Base-by-base conservation (phyloP, 2,113 vertebrate species). In the Stegastes partitus region DNA sequence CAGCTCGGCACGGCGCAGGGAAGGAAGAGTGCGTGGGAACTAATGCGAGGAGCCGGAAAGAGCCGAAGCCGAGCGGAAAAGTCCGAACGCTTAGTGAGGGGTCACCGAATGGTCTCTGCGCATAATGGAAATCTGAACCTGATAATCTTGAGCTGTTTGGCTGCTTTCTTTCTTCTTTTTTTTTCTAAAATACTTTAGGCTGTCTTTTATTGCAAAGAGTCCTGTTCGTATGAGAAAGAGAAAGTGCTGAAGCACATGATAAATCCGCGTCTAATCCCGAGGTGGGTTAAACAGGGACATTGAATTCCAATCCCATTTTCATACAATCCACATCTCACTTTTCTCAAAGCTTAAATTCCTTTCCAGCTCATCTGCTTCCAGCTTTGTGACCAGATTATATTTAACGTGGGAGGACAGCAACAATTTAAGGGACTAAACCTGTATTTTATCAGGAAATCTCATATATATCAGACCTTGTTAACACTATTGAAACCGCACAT, bases 21-120 rank as follows among this genome's bases (percentile, higher is more conserved):
- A 84, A 74, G 77, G 87, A 7, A 74, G 70, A 55, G 80, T 84
- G 91, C 90, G 89, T 91, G 93, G 88, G 93, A 94, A 91, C 92
- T 77, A 74, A 79, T 73, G 70, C 73, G 84, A 86, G 8, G 83
- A 67, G 50, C 0, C 90, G 90, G 85, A 91, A 87, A 91, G 50
- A 2, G 50, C 49, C 93, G 93, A 91, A 84, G 49, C 3, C 3
- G 4, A 25, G n/a, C 93, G 93, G 89, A 91, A 89, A 89, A 6
- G 25, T 0, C 78, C 92, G 93, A 94, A 74, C 44, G 55, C 21
- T 31, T 8, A 34, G 26, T 31, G 75, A 78, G 62, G 70, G 68
- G 54, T 74, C 81, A 81, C 49, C 50, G 66, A 39, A 49, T 69
- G 58, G 59, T 12, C 71, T 51, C 54, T 58, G 61, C 51, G 14